These are phyloP conservation scores for Perognathus longimembris DNA, from an alignment of 2,113 vertebrate species.

Conservation along the genomic window DNA sequence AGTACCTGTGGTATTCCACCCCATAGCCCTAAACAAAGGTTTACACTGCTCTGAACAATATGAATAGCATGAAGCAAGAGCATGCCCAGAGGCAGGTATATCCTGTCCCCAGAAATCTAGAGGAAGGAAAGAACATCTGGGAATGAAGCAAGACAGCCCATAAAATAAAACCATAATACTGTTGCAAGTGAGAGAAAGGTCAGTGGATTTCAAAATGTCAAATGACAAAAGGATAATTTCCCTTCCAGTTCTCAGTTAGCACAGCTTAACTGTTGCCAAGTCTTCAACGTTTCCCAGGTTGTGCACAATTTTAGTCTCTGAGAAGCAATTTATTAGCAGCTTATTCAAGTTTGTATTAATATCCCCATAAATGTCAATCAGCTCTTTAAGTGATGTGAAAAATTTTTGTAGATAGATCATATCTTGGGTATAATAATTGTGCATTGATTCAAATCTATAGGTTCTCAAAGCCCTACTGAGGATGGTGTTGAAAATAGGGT, in stretches of 20 bases:
- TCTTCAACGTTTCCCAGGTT: constrained; percentile 5
- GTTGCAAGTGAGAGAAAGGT: constrained; percentile 70
- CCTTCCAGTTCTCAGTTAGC: constrained; percentile 19
- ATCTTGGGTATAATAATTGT: not conserved
- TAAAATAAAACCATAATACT: constrained; percentile 71
- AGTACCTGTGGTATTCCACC: fast-evolving
- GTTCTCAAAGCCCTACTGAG: not conserved
- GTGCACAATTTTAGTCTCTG: constrained; percentile 27
- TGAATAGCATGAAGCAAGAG: not conserved
- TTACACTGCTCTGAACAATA: not conserved
- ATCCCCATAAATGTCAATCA: constrained; percentile 69
- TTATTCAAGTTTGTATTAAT: constrained; percentile 64
- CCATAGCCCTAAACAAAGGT: not conserved
- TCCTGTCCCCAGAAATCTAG: not conserved
- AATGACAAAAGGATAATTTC: constrained; percentile 62
- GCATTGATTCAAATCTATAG: not conserved
- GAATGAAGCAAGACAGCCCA: constrained; percentile 9
- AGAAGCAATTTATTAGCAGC: constrained; percentile 46
- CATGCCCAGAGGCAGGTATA: fast-evolving
- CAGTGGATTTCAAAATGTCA: constrained; percentile 73
- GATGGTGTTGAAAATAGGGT: not conserved
- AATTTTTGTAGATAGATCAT: not conserved
- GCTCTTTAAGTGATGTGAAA: constrained; percentile 51
- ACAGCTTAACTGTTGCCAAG: constrained; percentile 20
- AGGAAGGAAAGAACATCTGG: not conserved